phyloP scores from a whole-genome alignment of 2,113 vertebrate genomes.

The Coracopsis vasa region DNA sequence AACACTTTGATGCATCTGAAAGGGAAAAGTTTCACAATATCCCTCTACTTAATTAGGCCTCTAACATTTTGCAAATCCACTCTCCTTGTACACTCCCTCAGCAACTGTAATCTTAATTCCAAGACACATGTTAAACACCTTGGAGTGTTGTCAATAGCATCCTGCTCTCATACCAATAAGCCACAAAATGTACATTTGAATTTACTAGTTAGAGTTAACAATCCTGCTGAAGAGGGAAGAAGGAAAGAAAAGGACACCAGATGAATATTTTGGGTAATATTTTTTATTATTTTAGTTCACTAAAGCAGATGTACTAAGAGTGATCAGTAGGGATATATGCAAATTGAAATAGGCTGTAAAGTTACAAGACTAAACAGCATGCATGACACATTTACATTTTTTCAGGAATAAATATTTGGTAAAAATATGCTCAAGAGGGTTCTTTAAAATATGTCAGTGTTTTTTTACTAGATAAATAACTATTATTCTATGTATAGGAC shows the following conservation, averaged over 20 bases:
- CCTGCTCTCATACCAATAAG: neutral
- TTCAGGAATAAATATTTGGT: constrained; percentile 26
- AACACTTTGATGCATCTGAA: neutral
- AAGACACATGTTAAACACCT: neutral
- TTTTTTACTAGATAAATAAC: neutral
- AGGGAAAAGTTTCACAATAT: neutral
- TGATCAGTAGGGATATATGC: neutral
- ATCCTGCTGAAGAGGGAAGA: neutral
- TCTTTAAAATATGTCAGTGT: neutral
- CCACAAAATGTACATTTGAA: neutral
- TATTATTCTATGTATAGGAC: neutral
- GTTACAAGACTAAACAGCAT: neutral
- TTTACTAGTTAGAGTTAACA: neutral
- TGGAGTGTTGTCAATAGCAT: neutral
- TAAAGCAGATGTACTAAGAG: constrained; percentile 5
- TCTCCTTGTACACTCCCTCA: neutral
- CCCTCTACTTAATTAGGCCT: neutral
- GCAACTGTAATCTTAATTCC: neutral
- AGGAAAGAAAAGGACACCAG: neutral
- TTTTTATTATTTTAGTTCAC: constrained; percentile 1
- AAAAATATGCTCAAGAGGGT: neutral
- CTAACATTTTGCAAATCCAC: neutral
- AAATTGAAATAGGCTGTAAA: constrained; percentile 5
- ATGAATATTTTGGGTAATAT: neutral
- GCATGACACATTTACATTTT: constrained; percentile 14